phyloP scores from a whole-genome alignment of 2,888 invertebrate genomes.

The Andrena haemorrhoa region DNA sequence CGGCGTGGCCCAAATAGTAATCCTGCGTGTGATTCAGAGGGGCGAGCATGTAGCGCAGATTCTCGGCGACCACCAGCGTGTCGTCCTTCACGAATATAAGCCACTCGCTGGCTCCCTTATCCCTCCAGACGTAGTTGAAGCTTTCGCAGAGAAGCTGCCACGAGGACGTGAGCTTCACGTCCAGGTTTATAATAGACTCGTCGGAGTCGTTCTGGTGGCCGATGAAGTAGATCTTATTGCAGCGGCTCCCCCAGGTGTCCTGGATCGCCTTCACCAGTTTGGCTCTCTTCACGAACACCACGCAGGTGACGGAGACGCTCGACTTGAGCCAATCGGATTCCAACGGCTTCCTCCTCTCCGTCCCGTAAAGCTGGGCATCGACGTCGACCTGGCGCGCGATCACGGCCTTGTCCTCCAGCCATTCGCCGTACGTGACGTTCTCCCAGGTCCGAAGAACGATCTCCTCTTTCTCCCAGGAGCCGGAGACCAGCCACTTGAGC shows the following conservation, averaged over 20 bases:
- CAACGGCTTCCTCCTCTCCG: slow-evolving; percentile 27
- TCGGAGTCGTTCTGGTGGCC: slow-evolving; percentile 71
- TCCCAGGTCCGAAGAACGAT: slow-evolving; percentile 54
- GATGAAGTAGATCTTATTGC: slow-evolving; percentile 82
- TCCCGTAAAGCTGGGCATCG: slow-evolving; percentile 75
- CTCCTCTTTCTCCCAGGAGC: not conserved
- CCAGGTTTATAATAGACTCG: slow-evolving; percentile 75
- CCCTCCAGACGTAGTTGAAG: slow-evolving; percentile 80
- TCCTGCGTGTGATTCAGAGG: slow-evolving; percentile 83
- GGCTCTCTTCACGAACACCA: slow-evolving; percentile 84
- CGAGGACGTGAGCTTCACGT: slow-evolving; percentile 81
- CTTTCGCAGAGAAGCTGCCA: slow-evolving; percentile 85
- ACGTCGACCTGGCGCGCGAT: slow-evolving; percentile 63
- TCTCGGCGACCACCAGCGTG: slow-evolving; percentile 87
- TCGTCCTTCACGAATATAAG: slow-evolving; percentile 86
- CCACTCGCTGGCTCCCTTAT: slow-evolving; percentile 83
- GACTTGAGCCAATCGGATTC: slow-evolving; percentile 80
- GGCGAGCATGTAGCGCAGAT: slow-evolving; percentile 86
- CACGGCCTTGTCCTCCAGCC: slow-evolving; percentile 72
- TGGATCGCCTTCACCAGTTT: slow-evolving; percentile 83
- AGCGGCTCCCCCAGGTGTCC: slow-evolving; percentile 84
- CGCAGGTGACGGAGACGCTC: slow-evolving; percentile 84
- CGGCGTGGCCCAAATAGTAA: slow-evolving; percentile 87
- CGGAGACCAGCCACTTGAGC: slow-evolving; percentile 16
- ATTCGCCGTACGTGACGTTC: slow-evolving; percentile 70